A percentile compares a stretch with the other conserved stretches of the same genome.
Conservation (phyloP, 2,888 invertebrate species). For the Sarcophaga variegata region DNA sequence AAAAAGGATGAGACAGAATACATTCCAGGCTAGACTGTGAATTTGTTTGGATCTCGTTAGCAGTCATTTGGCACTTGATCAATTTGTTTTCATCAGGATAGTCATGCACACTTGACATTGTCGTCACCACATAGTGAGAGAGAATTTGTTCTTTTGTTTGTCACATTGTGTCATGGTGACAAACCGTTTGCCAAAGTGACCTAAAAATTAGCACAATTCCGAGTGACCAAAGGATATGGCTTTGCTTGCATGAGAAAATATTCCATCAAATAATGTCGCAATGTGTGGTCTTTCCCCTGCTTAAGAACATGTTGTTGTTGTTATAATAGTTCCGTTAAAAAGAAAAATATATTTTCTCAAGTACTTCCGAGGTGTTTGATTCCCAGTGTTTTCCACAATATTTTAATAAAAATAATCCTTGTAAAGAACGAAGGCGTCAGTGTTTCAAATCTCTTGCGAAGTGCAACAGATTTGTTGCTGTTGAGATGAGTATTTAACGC, state of each 20-base stretch:
- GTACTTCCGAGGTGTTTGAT: conserved; percentile 27
- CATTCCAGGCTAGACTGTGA: neutral
- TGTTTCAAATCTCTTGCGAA: no score
- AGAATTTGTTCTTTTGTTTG: neutral
- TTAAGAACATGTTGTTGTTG: neutral
- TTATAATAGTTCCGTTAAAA: conserved; percentile 29
- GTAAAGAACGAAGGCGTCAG: no score
- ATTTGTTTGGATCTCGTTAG: conserved; percentile 21
- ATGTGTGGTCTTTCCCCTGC: conserved; percentile 7
- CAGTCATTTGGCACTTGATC: conserved; percentile 14
- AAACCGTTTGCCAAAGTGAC: neutral
- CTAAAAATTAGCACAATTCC: neutral
- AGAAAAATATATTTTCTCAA: conserved; percentile 6
- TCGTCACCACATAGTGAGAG: conserved; percentile 67
- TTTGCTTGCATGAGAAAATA: no score
- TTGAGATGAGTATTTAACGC: no score
- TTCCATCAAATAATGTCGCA: neutral
- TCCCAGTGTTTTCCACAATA: neutral
- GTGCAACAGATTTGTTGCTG: no score
- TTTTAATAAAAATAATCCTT: no score
- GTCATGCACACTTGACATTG: conserved; percentile 65
- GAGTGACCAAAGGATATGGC: neutral
- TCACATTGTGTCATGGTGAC: neutral
- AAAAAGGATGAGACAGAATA: neutral
- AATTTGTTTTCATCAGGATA: conserved; percentile 9